Base-by-base conservation (phyloP, 2,797 vertebrate species). In the Selene dorsalis region DNA sequence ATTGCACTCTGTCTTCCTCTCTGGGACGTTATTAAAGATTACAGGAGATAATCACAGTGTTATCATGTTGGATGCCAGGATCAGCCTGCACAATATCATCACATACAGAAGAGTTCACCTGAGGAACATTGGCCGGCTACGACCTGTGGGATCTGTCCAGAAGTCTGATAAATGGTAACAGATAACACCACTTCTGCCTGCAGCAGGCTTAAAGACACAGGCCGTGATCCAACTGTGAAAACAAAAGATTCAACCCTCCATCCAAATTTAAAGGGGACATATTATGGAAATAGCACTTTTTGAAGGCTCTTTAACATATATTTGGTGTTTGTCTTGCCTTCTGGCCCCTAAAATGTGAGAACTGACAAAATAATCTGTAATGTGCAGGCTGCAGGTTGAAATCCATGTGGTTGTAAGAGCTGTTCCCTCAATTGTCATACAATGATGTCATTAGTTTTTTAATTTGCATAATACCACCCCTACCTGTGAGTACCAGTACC, bases 1-100 rank as follows among this genome's bases (percentile, higher is more conserved):
- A 91, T 87, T 91, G 85, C 84, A 59, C 75, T 67, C 79, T 4
- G 65, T 81, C 83, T 84, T 88, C 69, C 79, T 87, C 78, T 80
- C 70, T 69, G 65, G 75, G 79, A 85, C 63, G 8, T 92, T 91
- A 91, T 93, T 93, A 92, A 93, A 94, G 91, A 94, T 93, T 88
- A 89, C 78, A 81, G 63, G 52, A 90, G 90, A 92, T 90, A 91
- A 91, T 89, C 81, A 67, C 69, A 4, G 56, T 43, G 55, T 74
- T 84, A 86, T 84, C 78, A 73, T 66, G 81, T 84, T 16, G 79
- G 68, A 82, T 78, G 75, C 47, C 62, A 59, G 82, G 81, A 82
- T 82, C 65, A 78, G 78, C 64, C 77, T 28, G 64, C 80, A 63
- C 82, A 84, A 80, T 82, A 84, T 87, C 83, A 85, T 71, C 72